These are phyloP conservation scores for Eonycteris spelaea DNA, from an alignment of 2,113 vertebrate genomes.

Conservation along the genomic window DNA sequence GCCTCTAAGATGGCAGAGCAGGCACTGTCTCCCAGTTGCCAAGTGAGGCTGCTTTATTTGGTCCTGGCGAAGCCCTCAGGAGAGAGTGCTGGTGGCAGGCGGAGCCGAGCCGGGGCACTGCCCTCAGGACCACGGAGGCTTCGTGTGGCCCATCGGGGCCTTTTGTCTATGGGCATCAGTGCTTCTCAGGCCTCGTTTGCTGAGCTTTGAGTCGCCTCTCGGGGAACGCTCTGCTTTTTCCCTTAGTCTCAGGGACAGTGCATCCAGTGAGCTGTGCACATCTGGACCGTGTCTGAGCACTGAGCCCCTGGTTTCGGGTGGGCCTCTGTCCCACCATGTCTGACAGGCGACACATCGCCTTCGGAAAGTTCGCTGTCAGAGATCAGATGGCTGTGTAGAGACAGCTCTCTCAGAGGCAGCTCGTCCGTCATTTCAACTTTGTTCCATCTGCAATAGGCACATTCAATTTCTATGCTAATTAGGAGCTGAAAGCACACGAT, in stretches of 20 bases:
- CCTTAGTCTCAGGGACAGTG: slow-evolving; percentile 21
- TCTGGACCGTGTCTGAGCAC: slow-evolving; percentile 50
- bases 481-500: slow-evolving; percentile 49
- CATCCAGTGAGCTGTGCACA: slow-evolving; percentile 51
- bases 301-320: slow-evolving; percentile 31
- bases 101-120: not conserved
- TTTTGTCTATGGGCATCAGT: not conserved
- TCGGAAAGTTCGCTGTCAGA: slow-evolving; percentile 55
- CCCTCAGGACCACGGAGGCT: not conserved
- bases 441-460: slow-evolving; percentile 53
- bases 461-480: slow-evolving; percentile 69
- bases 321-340: slow-evolving; percentile 12
- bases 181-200: not conserved
- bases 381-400: slow-evolving; percentile 60
- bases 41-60: not conserved
- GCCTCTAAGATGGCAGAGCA: not conserved
- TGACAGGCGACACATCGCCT: slow-evolving; percentile 59
- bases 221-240: not conserved
- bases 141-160: not conserved
- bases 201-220: not conserved
- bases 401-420: slow-evolving; percentile 57
- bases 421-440: slow-evolving; percentile 72
- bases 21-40: not conserved
- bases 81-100: not conserved
- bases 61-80: not conserved